Evolutionary conservation across 2,797 vertebrate species (phyloP).

Genomic region (Cossypha caffra): DNA sequence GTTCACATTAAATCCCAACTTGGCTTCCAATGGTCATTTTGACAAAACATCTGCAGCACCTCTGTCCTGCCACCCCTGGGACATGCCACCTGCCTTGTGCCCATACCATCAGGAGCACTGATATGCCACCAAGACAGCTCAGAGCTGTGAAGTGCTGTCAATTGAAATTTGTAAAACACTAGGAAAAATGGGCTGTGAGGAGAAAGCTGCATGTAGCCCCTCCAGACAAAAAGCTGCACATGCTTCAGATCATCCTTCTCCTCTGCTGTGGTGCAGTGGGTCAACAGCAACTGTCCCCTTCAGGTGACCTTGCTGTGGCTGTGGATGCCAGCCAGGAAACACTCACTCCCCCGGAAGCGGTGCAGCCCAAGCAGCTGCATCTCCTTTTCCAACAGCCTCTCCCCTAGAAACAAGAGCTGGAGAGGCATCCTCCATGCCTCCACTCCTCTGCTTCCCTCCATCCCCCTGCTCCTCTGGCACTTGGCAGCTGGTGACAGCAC

Average conservation of each 20-base stretch:
- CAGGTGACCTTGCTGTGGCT: not conserved
- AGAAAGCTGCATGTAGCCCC: not conserved
- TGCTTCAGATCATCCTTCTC: not conserved
- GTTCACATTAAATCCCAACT: not conserved
- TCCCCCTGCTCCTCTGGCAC: not conserved
- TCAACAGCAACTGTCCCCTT: not conserved
- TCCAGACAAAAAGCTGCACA: not conserved
- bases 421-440: not conserved
- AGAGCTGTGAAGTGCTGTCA: not conserved
- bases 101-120: not conserved
- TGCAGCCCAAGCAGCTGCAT: not conserved
- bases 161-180: not conserved
- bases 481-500: not conserved
- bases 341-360: not conserved
- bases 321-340: not conserved
- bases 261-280: not conserved
- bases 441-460: not conserved
- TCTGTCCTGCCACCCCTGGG: not conserved
- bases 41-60: accelerated
- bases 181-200: not conserved
- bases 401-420: not conserved
- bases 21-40: not conserved
- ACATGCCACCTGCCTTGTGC: not conserved
- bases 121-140: not conserved
- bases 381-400: not conserved